Conservation (phyloP, 1,140 invertebrate species). For the Drosophila aff. region DNA sequence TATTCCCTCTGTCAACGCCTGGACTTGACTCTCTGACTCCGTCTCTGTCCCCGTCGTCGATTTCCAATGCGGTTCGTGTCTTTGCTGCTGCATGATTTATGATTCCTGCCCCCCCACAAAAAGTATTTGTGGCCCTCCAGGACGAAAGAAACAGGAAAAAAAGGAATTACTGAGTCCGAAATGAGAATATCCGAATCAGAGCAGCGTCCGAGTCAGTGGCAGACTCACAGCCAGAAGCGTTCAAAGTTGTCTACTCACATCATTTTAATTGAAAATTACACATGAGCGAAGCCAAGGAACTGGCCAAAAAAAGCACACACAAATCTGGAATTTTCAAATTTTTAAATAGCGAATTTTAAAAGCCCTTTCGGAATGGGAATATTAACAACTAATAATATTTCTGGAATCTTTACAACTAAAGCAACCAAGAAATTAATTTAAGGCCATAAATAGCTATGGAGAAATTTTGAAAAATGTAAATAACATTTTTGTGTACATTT, state of each 20-base stretch:
- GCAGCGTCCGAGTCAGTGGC: constrained; percentile 27
- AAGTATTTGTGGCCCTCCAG: constrained; percentile 63
- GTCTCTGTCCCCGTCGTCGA: constrained; percentile 33
- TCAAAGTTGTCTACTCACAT: constrained; percentile 83
- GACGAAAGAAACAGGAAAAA: neutral
- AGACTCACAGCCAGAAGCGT: constrained; percentile 65
- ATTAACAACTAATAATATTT: neutral
- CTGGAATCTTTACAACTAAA: neutral
- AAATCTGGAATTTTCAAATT: neutral
- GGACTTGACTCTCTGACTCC: constrained; percentile 12
- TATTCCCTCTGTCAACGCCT: constrained; percentile 57
- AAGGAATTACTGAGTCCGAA: constrained; percentile 14
- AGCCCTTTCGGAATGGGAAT: neutral
- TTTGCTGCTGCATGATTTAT: constrained; percentile 79
- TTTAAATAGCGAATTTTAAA: neutral
- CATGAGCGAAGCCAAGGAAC: constrained; percentile 71
- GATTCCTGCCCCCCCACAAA: constrained; percentile 64
- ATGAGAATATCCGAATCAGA: constrained; percentile 25
- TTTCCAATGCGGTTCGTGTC: constrained; percentile 79
- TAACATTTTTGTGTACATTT: no score
- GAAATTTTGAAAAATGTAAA: neutral
- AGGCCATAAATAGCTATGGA: neutral
- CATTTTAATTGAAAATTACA: constrained; percentile 84
- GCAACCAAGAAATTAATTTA: no score
- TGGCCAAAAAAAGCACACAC: constrained; percentile 21